A percentile compares a stretch with the other conserved stretches of the same genome.
These are phyloP conservation scores for Luperina nickerlii DNA, from an alignment of 2,888 invertebrate genomes.

Conservation along the genomic window DNA sequence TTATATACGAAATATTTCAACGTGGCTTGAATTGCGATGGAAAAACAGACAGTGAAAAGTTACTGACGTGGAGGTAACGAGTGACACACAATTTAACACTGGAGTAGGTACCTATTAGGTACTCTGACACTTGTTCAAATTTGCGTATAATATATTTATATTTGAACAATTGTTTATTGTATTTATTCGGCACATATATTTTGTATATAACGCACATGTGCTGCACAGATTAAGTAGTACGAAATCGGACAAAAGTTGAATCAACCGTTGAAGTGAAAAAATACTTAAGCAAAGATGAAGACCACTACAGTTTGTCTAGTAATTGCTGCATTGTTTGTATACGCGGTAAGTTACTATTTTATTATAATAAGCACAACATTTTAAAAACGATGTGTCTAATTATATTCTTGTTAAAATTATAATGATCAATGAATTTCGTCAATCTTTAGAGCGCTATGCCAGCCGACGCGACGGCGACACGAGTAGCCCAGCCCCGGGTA, in stretches of 20 bases:
- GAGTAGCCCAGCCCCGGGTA: no score
- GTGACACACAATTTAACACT: slow-evolving; percentile 35
- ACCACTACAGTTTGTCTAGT: slow-evolving; percentile 35
- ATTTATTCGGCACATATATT: slow-evolving; percentile 5
- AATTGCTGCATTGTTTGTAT: slow-evolving; percentile 42
- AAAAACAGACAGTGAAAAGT: slow-evolving; percentile 35
- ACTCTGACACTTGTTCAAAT: slow-evolving; percentile 49
- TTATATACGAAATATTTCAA: slow-evolving; percentile 13
- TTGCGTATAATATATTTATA: slow-evolving; percentile 22
- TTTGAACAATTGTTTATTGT: slow-evolving; percentile 30
- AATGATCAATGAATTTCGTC: neutral
- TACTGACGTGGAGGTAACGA: slow-evolving; percentile 21
- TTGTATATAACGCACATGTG: slow-evolving; percentile 53
- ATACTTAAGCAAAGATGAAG: slow-evolving; percentile 55
- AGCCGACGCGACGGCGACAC: slow-evolving; percentile 3
- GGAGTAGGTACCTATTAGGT: slow-evolving; percentile 30
- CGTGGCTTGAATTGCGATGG: slow-evolving; percentile 13
- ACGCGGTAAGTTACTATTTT: slow-evolving; percentile 56
- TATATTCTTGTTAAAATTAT: no score
- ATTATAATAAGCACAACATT: neutral
- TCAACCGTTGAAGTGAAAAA: neutral
- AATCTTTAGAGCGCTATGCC: slow-evolving; percentile 40
- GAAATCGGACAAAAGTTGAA: slow-evolving; percentile 12
- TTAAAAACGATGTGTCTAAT: neutral
- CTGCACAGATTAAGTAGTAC: slow-evolving; percentile 31